These are phyloP conservation scores for Coleophora flavipennella DNA, from an alignment of 2,888 invertebrate species.

Conservation along the genomic window DNA sequence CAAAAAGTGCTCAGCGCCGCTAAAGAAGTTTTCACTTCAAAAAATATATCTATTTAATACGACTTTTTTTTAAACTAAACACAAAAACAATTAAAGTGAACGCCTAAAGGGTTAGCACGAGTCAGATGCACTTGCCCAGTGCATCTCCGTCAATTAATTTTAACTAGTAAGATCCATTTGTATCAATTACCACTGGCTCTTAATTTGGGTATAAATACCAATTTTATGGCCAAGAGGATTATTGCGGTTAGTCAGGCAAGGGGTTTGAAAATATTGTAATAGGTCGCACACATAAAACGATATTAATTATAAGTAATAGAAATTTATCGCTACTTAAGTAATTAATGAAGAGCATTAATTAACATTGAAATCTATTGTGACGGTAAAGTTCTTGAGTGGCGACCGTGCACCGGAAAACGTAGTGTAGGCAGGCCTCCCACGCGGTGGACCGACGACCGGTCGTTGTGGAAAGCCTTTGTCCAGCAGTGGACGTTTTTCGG, in stretches of 20 bases:
- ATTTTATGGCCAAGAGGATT: constrained; percentile 57
- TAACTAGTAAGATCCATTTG: constrained; percentile 67
- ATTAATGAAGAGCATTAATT: no score
- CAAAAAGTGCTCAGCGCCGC: no score
- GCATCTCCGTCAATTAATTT: constrained; percentile 51
- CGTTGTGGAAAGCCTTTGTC: no score
- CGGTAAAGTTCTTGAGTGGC: no score
- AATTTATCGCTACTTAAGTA: constrained; percentile 41
- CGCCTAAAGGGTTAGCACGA: constrained; percentile 25
- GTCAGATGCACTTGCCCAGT: constrained; percentile 32
- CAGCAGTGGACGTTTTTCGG: no score
- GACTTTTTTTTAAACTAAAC: no score
- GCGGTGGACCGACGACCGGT: no score
- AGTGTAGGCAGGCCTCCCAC: no score
- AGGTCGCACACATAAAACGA: constrained; percentile 33
- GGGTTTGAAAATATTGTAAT: constrained; percentile 58
- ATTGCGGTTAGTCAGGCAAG: constrained; percentile 45
- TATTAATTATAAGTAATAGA: constrained; percentile 43
- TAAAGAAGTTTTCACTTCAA: no score
- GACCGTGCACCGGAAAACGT: no score
- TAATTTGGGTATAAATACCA: constrained; percentile 65
- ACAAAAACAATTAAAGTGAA: constrained; percentile 9
- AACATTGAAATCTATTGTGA: no score
- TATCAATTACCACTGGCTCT: constrained; percentile 62
- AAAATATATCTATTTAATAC: no score